Base-by-base conservation (phyloP, 2,888 invertebrate species). In the Drosophila peninsularis region DNA sequence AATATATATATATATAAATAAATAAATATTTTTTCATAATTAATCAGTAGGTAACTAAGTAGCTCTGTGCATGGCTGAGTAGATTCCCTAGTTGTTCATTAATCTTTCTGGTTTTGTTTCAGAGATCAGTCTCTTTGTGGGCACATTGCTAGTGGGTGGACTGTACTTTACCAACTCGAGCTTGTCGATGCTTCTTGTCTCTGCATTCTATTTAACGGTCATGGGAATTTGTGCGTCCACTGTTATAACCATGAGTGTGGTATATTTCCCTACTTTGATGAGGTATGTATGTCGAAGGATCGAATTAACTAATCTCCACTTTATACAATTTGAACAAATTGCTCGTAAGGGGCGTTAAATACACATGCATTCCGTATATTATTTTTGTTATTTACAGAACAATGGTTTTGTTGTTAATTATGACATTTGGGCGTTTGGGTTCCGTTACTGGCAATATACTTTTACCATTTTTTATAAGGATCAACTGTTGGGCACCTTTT, bases 401-500 rank as follows among this genome's bases (percentile, higher is more conserved):
- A 5, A 96, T 96, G 95, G 95, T 95, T 0, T 93, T 96, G 79
- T 94, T 95, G 0, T 92, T 95, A 13, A 94, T 95, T 27, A 94
- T 96, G 93, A 95, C 96, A 94, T 93, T 93, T 44, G 96, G 96
- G 0, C 93, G 96, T 52, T 82, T 94, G 9, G 96, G 96, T n/a
- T 95, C 96, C 14, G 94, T 96, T 41, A 88, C 94, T 5, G 96
- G 96, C 14, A 96, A 96, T 71, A 91, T 96, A 37, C 82, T 94
- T 7, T 95, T 96, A 88, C 96, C 96, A 0, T 92, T 94, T 34
- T 93, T 96, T 41, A 93, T 96, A 61, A 91, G 93, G 72, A 91
- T 94, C 17, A 95, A 95, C 47, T 96, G 96, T 85, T 91, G 94
- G 32, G 95, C 95, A 19, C 96, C 96, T 3, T 96, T 96, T 89